Base-by-base conservation (phyloP, 2,113 vertebrate genomes). In the Pelmatolapia mariae region DNA sequence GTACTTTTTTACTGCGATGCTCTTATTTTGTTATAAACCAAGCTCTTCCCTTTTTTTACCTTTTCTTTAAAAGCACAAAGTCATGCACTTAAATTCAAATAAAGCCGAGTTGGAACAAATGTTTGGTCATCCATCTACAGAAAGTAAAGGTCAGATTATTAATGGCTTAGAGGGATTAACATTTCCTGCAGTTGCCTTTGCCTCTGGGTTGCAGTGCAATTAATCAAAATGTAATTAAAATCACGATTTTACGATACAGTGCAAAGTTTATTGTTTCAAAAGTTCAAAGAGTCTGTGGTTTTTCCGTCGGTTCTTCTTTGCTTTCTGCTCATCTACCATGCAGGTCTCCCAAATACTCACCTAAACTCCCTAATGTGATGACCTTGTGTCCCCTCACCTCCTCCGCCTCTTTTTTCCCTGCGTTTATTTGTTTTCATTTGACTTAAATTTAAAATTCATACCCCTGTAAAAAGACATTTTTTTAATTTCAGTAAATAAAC, bases 301-400 rank as follows among this genome's bases (percentile, higher is more conserved):
- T 33, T 63, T 36, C 29, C 16, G 11, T 40, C 36, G 0, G 11
- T 40, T 68, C 63, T 68, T 71, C 12, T 73, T 71, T 71, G 66
- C 38, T 43, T 71, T 71, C 38, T 71, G 66, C 66, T 43, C n/a
- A 1, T 43, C 2, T 71, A 43, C 36, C 66, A 9, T 71, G n/a
- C 66, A 43, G n/a, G 0, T 43, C 63, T 40, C 63, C 66, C n/a
- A 71, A 0, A 71, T 0, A 71, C 38, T 71, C 66, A 71, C n/a
- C 66, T 73, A 73, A 45, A 45, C 38, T 73, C 40, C 38, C 66
- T 22, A 66, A 16, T 6, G 12, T 24, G 38, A 43, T 43, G 36
- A 43, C n/a, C 12, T n/a, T 71, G n/a, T 71, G 38, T 71, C 38
- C 9, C 40, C 26, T 26, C 68, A 73, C 22, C 36, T 40, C 3